Conservation (phyloP, 2,888 invertebrate genomes). For the Trypoxylon attenuatum region DNA sequence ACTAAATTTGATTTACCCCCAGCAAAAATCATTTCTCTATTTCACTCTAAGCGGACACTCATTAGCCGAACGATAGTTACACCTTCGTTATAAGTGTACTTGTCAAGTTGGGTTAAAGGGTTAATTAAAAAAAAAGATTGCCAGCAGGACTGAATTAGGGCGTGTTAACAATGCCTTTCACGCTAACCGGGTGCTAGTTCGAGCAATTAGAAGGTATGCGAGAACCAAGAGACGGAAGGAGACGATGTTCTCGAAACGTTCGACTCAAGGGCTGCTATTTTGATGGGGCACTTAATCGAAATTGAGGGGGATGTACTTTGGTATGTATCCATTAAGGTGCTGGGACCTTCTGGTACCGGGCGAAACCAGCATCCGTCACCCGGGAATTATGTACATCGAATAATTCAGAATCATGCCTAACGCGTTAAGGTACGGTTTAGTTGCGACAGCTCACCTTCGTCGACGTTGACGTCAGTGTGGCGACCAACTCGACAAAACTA, state of each 20-base stretch:
- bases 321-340: constrained; percentile 38
- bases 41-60: no score
- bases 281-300: constrained; percentile 52
- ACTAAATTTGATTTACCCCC: no score
- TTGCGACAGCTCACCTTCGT: neutral
- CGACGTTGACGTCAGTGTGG: no score
- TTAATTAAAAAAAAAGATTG: neutral
- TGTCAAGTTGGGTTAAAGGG: no score
- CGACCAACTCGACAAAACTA: constrained; percentile 42
- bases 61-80: no score
- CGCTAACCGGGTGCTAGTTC: neutral
- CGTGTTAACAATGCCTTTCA: neutral
- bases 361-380: constrained; percentile 28
- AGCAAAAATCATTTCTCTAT: no score
- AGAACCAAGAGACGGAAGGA: no score
- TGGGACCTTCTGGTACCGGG: neutral
- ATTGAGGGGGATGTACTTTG: constrained; percentile 42
- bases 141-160: neutral
- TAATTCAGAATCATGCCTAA: constrained; percentile 43
- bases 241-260: constrained; percentile 35
- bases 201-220: constrained; percentile 32
- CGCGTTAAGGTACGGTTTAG: constrained; percentile 18
- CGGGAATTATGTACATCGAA: constrained; percentile 41
- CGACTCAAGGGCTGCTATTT: constrained; percentile 40
- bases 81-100: no score